Evolutionary conservation across 2,888 invertebrate species (phyloP), one percentile per base, ranked within the genome.

Genomic region (Merodon equestris): DNA sequence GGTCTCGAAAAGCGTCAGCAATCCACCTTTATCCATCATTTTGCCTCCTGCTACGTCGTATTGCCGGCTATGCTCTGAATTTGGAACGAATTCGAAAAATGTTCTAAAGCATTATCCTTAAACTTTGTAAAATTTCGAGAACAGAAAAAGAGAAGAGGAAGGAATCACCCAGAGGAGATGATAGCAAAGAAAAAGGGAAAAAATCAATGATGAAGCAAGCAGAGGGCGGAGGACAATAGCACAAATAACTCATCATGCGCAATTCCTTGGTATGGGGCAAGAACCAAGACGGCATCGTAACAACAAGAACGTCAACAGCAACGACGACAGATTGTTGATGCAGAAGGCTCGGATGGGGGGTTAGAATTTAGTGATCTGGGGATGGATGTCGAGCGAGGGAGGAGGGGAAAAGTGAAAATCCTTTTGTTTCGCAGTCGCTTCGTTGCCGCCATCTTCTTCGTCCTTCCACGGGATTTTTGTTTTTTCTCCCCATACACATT

Each of bases 231-330:
- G 61, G 72, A 42, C 44, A 50, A 44, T 66, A 72, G 63, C 61
- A 56, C 57, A 73, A 77, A 77, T 77, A 72, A 61, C 72, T 77
- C 72, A 63, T 68, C 76, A 58, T 73, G 77, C 72, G 72, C 73
- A 63, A 73, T 38, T 15, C 10, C 64, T 64, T 66, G 44, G 34
- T 15, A 38, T 64, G 63, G 34, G 15, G 51, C 60, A 45, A 45
- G 14, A 47, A 56, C 38, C 27, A 27, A 27, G 27, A 27, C 27
- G 45, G 38, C 50, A 14, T 19, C 17, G 38, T 27, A 51, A 45
- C 13, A 13, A 47, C 13, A n/a, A 48, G 14, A 15, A 40, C 38
- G 45, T 12, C 18, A 19, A 51, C 27, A 7, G 7, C 17, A 51
- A 51, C 27, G 70, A 54, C 68, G 68, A 68, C 58, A 68, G 57